These are phyloP conservation scores for Helostoma temminkii DNA, from an alignment of 2,797 vertebrate genomes.

Conservation along the genomic window DNA sequence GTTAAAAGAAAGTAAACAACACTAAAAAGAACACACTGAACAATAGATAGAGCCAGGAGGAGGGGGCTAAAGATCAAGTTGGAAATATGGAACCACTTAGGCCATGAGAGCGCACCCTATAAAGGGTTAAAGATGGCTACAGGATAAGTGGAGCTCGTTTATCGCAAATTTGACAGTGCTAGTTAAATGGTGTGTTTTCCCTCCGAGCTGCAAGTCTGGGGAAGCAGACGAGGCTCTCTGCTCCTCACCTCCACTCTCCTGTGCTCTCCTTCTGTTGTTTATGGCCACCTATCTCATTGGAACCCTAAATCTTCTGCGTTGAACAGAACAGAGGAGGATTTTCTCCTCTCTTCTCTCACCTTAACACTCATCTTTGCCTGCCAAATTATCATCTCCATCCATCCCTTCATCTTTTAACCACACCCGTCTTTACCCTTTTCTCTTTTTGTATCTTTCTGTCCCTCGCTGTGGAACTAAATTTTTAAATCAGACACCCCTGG, in stretches of 20 bases:
- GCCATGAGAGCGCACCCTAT: conserved; percentile 37
- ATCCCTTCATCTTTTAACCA: conserved; percentile 3
- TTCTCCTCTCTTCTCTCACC: conserved; percentile 20
- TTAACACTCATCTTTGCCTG: conserved; percentile 14
- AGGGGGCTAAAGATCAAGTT: conserved; percentile 46
- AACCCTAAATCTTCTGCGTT: conserved; percentile 27
- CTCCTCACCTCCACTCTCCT: conserved; percentile 46
- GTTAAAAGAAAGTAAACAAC: conserved; percentile 11
- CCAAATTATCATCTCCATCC: conserved; percentile 28
- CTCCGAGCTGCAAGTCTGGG: conserved; percentile 63
- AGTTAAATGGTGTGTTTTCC: conserved; percentile 76
- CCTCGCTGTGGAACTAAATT: conserved; percentile 47
- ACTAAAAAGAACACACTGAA: conserved; percentile 48
- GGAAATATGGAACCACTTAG: conserved; percentile 77
- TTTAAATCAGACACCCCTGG: conserved; percentile 41
- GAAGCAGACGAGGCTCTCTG: conserved; percentile 46
- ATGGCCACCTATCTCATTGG: conserved; percentile 18
- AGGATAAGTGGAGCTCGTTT: conserved; percentile 79
- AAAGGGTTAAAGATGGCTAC: conserved; percentile 81
- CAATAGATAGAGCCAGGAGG: conserved; percentile 52
- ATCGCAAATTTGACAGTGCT: conserved; percentile 76
- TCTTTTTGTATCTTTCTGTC: neutral
- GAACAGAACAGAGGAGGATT: conserved; percentile 35
- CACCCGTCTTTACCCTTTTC: neutral
- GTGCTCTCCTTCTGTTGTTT: conserved; percentile 37